These are phyloP conservation scores for Chrysolina haemoptera DNA, from an alignment of 2,888 invertebrate species.

Conservation along the genomic window DNA sequence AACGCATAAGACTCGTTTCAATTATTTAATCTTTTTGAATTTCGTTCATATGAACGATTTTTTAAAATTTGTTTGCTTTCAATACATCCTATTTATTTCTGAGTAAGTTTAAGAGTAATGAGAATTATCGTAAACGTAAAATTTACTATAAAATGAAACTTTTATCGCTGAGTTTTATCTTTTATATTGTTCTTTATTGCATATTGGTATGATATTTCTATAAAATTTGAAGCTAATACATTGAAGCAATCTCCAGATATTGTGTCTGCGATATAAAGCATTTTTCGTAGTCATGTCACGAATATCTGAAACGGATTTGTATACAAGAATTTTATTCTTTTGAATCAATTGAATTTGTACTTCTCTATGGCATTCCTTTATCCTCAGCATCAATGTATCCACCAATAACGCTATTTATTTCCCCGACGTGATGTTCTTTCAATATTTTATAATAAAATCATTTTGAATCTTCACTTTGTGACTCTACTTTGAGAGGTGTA, in stretches of 20 bases:
- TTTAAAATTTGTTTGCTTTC: no score
- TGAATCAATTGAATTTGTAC: conserved; percentile 46
- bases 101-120: no score
- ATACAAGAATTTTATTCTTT: conserved; percentile 49
- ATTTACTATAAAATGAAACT: not conserved
- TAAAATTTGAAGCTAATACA: conserved; percentile 45
- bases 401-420: conserved; percentile 14
- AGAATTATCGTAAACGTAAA: no score
- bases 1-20: no score
- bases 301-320: conserved; percentile 48
- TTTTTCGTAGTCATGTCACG: conserved; percentile 47
- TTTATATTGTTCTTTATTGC: conserved; percentile 24
- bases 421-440: conserved; percentile 6
- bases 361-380: conserved; percentile 41
- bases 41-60: no score
- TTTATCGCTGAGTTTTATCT: conserved; percentile 13
- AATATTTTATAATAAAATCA: conserved; percentile 4
- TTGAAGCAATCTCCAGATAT: conserved; percentile 44
- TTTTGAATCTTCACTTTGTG: conserved; percentile 7
- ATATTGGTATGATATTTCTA: conserved; percentile 35
- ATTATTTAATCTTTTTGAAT: no score
- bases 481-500: not conserved
- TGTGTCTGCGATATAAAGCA: conserved; percentile 46
- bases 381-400: conserved; percentile 33
- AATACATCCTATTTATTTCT: no score